Conservation (phyloP, 1,140 invertebrate genomes). For the Zaprionus lachaisei region DNA sequence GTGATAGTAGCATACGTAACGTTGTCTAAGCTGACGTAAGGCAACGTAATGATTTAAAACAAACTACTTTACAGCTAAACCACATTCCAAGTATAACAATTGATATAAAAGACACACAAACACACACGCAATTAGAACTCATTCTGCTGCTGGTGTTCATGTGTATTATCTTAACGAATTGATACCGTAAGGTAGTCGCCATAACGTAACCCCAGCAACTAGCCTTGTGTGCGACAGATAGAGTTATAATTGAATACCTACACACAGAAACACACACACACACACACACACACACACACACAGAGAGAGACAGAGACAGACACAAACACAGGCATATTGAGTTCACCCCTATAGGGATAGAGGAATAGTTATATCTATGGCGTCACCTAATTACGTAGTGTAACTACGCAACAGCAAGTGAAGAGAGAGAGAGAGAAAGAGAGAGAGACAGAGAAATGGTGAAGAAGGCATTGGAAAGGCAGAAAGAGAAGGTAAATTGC, state of each 20-base stretch:
- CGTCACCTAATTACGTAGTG: conserved; percentile 4
- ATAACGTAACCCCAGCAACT: background rate
- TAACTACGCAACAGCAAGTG: background rate
- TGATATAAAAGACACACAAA: too few species aligned
- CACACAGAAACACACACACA: background rate
- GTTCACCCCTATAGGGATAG: background rate
- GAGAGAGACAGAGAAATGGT: too few species aligned
- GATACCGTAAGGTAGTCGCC: background rate
- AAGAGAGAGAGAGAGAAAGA: background rate
- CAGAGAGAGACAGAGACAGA: background rate
- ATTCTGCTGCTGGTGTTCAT: background rate
- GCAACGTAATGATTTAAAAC: background rate
- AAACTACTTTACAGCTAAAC: background rate
- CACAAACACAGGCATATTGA: background rate
- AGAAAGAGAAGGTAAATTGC: background rate
- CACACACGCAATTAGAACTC: background rate
- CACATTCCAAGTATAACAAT: too few species aligned
- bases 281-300: background rate
- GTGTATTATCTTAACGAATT: background rate
- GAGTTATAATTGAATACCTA: background rate
- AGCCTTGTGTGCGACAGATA: background rate
- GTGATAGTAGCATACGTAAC: too few species aligned
- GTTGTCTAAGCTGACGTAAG: background rate
- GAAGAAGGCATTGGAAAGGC: background rate
- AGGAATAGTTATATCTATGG: background rate